Evolutionary conservation across 2,797 vertebrate species (phyloP), one percentile per base, ranked within the genome.

Genomic region (Cyclopterus lumpus): DNA sequence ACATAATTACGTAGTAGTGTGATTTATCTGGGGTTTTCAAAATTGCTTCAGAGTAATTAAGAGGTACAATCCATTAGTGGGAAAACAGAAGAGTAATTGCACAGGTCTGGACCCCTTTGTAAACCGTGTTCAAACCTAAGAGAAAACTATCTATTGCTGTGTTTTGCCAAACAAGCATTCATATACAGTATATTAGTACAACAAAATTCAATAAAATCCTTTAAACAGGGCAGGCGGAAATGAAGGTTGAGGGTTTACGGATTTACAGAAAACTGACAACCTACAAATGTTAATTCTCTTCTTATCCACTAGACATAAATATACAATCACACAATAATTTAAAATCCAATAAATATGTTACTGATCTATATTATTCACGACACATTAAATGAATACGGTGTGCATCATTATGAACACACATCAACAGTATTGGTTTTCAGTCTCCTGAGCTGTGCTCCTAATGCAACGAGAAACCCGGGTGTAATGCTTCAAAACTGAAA

Each of bases 401-500:
- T 24, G 2, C 11, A 49, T 80, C 22, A 67, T 77, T 16, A 46
- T 67, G 16, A 72, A 12, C 53, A 58, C 26, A 63, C 22, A 18
- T n/a, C 24, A 55, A 20, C 58, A 48, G 5, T 57, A 38, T 74
- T 42, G 60, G n/a, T 58, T 70, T 60, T 72, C 7, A n/a, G 49
- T 42, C 62, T 54, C 59, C 24, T 12, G 57, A 30, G 73, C 46
- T 54, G 32, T 46, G 49, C 14, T 66, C 5, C 38, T 64, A 49
- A 57, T 58, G 42, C 59, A 18, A 48, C 82, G 22, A 32, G 53
- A 77, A 65, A 57, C 49, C 44, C 30, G n/a, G 24, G 16, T 7
- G 20, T 3, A 32, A 38, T 4, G 34, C 34, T 64, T 67, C 24
- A 65, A 28, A 78, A 79, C 32, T 73, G 61, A 53, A 63, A 49